phyloP scores from a whole-genome alignment of 2,113 vertebrate genomes.

The Labeo catla region DNA sequence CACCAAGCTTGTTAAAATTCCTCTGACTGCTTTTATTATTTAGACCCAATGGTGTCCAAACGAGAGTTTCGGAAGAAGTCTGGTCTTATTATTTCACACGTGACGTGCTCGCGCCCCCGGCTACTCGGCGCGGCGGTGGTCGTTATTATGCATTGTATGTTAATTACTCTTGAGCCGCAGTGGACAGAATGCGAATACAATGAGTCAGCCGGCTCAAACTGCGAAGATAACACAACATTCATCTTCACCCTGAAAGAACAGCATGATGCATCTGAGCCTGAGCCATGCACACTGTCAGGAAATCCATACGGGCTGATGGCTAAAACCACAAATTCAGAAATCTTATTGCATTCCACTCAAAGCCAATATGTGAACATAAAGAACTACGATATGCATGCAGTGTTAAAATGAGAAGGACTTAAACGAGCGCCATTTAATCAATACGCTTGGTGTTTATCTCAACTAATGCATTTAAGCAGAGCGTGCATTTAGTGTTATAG shows the following conservation, averaged over 20 bases:
- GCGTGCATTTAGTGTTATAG: background rate
- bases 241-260: background rate
- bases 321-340: background rate
- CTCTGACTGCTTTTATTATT: background rate
- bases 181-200: background rate
- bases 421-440: no score
- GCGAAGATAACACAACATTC: background rate
- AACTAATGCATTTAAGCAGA: background rate
- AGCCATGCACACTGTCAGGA: background rate
- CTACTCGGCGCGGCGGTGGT: no score
- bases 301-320: background rate
- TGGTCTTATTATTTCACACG: background rate
- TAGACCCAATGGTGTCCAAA: background rate
- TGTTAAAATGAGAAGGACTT: background rate
- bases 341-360: background rate
- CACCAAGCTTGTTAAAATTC: background rate
- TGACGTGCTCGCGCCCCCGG: background rate
- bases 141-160: constrained; percentile 35
- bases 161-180: constrained; percentile 3
- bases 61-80: background rate
- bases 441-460: no score
- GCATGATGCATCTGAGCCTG: background rate
- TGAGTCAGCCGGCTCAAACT: constrained; percentile 10
- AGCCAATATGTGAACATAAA: background rate
- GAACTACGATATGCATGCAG: background rate